A percentile compares a stretch with the other conserved stretches of the same genome.
These are phyloP conservation scores for Cheilosia pagana DNA, from an alignment of 2,888 invertebrate species.

Conservation along the genomic window DNA sequence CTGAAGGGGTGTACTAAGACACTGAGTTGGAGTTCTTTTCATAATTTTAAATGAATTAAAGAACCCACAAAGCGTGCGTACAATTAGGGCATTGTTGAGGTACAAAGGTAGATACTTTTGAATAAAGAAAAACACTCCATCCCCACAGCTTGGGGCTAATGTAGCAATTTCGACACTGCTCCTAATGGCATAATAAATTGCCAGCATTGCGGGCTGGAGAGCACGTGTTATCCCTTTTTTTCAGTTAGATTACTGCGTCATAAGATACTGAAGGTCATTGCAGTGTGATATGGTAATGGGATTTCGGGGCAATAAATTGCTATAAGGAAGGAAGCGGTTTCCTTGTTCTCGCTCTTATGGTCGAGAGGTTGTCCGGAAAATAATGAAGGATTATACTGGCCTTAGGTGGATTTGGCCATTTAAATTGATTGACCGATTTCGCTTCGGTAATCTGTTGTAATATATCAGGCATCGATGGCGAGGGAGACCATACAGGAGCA, in stretches of 20 bases:
- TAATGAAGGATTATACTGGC: slow-evolving; percentile 33
- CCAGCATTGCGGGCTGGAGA: slow-evolving; percentile 21
- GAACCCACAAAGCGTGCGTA: slow-evolving; percentile 35
- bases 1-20: neutral
- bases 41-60: slow-evolving; percentile 62
- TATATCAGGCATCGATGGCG: slow-evolving; percentile 17
- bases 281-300: slow-evolving; percentile 35
- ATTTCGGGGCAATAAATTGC: slow-evolving; percentile 31
- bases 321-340: slow-evolving; percentile 11
- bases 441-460: slow-evolving; percentile 39
- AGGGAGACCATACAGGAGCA: neutral
- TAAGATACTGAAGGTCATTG: neutral
- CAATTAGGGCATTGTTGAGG: slow-evolving; percentile 2
- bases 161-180: slow-evolving; percentile 34
- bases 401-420: slow-evolving; percentile 28
- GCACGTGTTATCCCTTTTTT: slow-evolving; percentile 48
- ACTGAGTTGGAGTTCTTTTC: slow-evolving; percentile 24
- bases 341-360: neutral
- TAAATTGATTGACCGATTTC: slow-evolving; percentile 62
- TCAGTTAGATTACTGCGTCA: neutral
- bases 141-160: slow-evolving; percentile 18
- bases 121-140: slow-evolving; percentile 28
- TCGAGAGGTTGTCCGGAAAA: neutral
- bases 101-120: slow-evolving; percentile 21
- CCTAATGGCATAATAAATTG: slow-evolving; percentile 51